phyloP scores from a whole-genome alignment of 1,140 invertebrate genomes.

The Asobara japonica region DNA sequence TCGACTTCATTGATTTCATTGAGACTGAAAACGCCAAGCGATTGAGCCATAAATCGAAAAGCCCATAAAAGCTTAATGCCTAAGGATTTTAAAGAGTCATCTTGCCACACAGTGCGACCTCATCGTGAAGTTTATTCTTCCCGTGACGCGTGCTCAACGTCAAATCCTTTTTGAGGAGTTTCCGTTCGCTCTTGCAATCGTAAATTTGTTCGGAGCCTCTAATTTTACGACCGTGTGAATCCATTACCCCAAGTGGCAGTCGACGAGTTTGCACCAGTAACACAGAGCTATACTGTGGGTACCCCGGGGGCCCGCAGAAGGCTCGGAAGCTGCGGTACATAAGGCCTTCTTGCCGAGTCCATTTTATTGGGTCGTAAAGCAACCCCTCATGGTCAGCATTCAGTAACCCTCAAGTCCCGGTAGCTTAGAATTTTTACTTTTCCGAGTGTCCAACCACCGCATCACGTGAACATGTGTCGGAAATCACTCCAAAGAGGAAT shows the following conservation, averaged over 20 bases:
- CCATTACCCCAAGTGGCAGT: slow-evolving; percentile 63
- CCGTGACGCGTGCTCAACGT: slow-evolving; percentile 31
- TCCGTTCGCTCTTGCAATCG: slow-evolving; percentile 32
- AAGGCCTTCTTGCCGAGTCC: slow-evolving; percentile 55
- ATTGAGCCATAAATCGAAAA: slow-evolving; percentile 8
- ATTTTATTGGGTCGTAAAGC: slow-evolving; percentile 65
- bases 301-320: neutral
- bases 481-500: no score
- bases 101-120: neutral
- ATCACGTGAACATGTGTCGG: no score
- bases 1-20: neutral
- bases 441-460: no score
- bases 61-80: neutral
- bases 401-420: slow-evolving; percentile 44
- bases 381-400: slow-evolving; percentile 51
- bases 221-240: slow-evolving; percentile 63
- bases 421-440: neutral
- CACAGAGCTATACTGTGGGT: slow-evolving; percentile 17
- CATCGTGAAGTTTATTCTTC: neutral
- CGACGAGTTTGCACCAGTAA: slow-evolving; percentile 49
- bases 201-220: slow-evolving; percentile 65
- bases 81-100: slow-evolving; percentile 6
- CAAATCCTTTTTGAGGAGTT: slow-evolving; percentile 29
- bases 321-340: slow-evolving; percentile 38
- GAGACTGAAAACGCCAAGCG: neutral